Conservation (phyloP, 1,140 invertebrate species). For the Drosophila watanabei region DNA sequence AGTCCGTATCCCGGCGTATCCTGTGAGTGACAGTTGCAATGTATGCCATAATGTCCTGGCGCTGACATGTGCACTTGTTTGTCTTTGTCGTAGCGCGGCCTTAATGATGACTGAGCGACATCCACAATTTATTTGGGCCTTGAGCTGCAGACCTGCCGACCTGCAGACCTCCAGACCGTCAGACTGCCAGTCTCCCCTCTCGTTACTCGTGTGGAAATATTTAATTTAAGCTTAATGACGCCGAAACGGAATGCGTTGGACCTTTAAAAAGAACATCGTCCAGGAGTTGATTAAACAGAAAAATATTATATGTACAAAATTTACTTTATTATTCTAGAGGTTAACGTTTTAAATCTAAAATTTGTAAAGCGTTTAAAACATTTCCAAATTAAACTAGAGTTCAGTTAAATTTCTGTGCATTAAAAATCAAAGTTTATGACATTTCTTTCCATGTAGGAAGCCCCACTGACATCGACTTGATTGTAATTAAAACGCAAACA, state of each 20-base stretch:
- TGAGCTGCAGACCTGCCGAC: slow-evolving; percentile 25
- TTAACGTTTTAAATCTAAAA: background rate
- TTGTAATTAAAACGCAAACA: slow-evolving; percentile 81
- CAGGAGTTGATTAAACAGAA: background rate
- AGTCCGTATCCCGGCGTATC: slow-evolving; percentile 16
- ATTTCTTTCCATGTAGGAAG: background rate
- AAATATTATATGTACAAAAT: background rate
- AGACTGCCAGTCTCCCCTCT: slow-evolving; percentile 4
- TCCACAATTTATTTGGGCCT: slow-evolving; percentile 80
- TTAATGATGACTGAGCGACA: slow-evolving; percentile 83
- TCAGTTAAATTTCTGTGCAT: background rate
- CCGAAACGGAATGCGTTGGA: slow-evolving; percentile 66
- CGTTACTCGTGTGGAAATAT: slow-evolving; percentile 78
- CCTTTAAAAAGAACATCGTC: slow-evolving; percentile 63
- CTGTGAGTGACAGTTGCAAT: slow-evolving; percentile 82
- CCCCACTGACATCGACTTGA: slow-evolving; percentile 53
- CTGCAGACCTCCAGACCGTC: slow-evolving; percentile 15
- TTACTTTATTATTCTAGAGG: too few relatives aligned
- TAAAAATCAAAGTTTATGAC: background rate
- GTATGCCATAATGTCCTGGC: slow-evolving; percentile 81
- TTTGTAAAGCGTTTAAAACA: too few relatives aligned
- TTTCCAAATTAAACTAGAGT: background rate
- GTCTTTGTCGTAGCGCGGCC: slow-evolving; percentile 71
- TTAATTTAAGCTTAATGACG: slow-evolving; percentile 83
- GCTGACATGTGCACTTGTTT: slow-evolving; percentile 81